Percentiles rank a stretch among this genome's conserved stretches.
These are phyloP conservation scores for Pitangus sulphuratus DNA, from an alignment of 2,797 vertebrate species.

Conservation along the genomic window DNA sequence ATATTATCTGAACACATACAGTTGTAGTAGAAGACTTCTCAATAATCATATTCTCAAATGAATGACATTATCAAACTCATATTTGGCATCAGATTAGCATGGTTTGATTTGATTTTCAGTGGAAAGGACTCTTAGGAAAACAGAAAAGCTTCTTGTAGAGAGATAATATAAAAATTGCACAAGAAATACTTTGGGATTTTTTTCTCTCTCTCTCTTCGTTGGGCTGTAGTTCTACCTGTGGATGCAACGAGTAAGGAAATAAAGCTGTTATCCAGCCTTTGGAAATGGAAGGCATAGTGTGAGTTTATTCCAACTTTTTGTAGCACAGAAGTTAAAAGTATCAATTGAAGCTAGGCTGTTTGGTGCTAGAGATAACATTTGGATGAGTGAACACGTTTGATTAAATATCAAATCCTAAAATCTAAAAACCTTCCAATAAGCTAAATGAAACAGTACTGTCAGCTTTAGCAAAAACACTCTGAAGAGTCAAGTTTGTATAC, in stretches of 20 bases:
- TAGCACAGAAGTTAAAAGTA: background rate
- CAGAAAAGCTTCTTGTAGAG: background rate
- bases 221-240: background rate
- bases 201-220: background rate
- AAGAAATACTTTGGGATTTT: background rate
- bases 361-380: background rate
- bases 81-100: background rate
- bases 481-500: background rate
- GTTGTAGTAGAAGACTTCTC: background rate
- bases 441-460: background rate
- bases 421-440: background rate
- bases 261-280: background rate
- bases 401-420: background rate
- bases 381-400: background rate
- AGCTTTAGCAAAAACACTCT: background rate
- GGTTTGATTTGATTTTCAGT: background rate
- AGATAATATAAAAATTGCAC: background rate
- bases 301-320: background rate
- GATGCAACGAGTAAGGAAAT: background rate
- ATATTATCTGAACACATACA: background rate
- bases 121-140: background rate
- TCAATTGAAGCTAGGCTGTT: background rate
- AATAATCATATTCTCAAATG: background rate
- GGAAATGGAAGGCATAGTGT: background rate
- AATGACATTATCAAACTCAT: background rate